A percentile compares a stretch with the other conserved stretches of the same genome.
Evolutionary conservation across 1,140 invertebrate species (phyloP).

Genomic region (Drosophila quadrilineata): DNA sequence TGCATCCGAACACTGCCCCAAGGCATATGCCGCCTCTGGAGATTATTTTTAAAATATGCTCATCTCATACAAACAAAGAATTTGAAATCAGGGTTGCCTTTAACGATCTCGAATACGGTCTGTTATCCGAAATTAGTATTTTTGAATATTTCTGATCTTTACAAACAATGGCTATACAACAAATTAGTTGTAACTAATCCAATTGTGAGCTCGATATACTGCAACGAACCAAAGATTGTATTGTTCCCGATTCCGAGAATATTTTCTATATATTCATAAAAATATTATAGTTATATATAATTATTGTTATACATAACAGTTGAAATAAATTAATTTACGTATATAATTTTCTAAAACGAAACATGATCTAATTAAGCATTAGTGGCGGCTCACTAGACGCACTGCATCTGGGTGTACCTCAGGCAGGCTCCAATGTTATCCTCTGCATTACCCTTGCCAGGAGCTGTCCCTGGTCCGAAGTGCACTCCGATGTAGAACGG

Average conservation of each 20-base stretch:
- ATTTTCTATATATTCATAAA: no score
- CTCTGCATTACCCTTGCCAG: slow-evolving; percentile 86
- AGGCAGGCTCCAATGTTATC: slow-evolving; percentile 91
- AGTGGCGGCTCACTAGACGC: slow-evolving; percentile 81
- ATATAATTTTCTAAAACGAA: slow-evolving; percentile 25
- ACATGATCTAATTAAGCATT: neutral
- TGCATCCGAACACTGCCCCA: slow-evolving; percentile 84
- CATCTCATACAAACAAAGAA: neutral
- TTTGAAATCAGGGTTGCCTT: no score
- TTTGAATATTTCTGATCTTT: no score
- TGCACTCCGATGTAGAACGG: slow-evolving; percentile 90
- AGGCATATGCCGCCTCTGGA: slow-evolving; percentile 82
- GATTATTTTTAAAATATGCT: slow-evolving; percentile 78
- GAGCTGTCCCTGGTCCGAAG: slow-evolving; percentile 86
- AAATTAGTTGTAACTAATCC: no score
- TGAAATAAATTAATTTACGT: neutral
- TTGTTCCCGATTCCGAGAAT: no score
- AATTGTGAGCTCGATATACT: no score
- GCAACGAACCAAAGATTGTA: no score
- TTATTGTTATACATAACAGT: neutral
- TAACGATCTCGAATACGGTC: no score
- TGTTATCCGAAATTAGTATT: no score
- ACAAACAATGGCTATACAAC: no score
- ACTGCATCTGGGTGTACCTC: slow-evolving; percentile 87
- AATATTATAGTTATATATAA: no score